These are phyloP conservation scores for Rhinichthys klamathensis DNA, from an alignment of 2,113 vertebrate genomes.

Conservation along the genomic window DNA sequence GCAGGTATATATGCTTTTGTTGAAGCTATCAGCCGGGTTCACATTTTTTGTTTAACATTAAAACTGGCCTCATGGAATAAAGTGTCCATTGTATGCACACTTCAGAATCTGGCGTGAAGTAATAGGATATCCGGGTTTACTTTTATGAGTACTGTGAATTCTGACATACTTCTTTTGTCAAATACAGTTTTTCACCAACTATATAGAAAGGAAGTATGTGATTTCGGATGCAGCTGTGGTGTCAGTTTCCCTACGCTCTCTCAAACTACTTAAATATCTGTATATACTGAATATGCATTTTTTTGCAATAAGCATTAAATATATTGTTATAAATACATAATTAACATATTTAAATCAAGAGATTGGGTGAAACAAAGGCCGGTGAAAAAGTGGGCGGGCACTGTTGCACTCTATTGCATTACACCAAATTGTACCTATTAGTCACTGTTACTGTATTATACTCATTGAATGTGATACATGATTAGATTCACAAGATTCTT, in stretches of 20 bases:
- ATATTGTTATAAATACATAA: conserved; percentile 39
- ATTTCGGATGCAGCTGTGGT: too few relatives aligned
- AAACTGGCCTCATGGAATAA: too few relatives aligned
- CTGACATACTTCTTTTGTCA: too few relatives aligned
- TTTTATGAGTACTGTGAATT: too few relatives aligned
- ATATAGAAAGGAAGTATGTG: too few relatives aligned
- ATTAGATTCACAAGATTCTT: conserved; percentile 41
- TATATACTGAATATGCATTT: not conserved
- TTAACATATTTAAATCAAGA: not conserved
- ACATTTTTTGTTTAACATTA: too few relatives aligned
- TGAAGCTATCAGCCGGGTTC: too few relatives aligned
- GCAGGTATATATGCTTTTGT: too few relatives aligned
- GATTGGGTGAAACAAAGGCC: not conserved
- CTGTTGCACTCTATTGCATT: not conserved
- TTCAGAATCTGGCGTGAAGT: too few relatives aligned
- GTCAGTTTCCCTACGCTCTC: not conserved
- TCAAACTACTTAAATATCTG: not conserved
- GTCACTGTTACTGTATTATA: not conserved
- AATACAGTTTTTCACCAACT: too few relatives aligned
- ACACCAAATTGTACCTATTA: not conserved
- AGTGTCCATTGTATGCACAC: too few relatives aligned
- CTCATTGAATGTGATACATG: conserved; percentile 41
- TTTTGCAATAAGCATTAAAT: not conserved
- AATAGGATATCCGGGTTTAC: too few relatives aligned
- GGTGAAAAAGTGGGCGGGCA: not conserved